Evolutionary conservation across 2,888 invertebrate genomes (phyloP).

Genomic region (Leucozona laternaria): DNA sequence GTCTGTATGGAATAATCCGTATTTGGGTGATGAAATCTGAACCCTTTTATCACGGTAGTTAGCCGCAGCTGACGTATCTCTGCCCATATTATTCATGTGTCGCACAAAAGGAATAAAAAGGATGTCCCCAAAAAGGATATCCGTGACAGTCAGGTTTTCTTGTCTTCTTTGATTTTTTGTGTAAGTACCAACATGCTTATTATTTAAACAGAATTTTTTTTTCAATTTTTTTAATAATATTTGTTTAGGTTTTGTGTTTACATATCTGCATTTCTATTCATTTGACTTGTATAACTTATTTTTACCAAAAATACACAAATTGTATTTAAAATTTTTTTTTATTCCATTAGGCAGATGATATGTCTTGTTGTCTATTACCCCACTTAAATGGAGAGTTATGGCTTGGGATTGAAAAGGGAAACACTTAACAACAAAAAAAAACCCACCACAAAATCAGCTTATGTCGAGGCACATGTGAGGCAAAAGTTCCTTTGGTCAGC

Average conservation of each 20-base stretch:
- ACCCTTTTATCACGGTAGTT: conserved; percentile 66
- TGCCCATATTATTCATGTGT: conserved; percentile 27
- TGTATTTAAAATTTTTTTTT: neutral
- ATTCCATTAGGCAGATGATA: conserved; percentile 20
- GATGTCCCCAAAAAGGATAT: conserved; percentile 61
- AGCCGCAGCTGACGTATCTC: conserved; percentile 64
- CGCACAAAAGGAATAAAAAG: conserved; percentile 41
- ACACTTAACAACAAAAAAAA: conserved; percentile 23
- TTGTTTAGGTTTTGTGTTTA: conserved; percentile 1
- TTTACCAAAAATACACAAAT: neutral
- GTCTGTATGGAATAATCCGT: conserved; percentile 47
- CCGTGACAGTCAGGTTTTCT: conserved; percentile 42
- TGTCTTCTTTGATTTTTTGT: neutral
- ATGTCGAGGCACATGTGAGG: conserved; percentile 12
- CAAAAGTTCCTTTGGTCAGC: conserved; percentile 32
- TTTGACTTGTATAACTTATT: neutral
- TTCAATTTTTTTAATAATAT: conserved; percentile 29
- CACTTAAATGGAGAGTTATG: conserved; percentile 16
- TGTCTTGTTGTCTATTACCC: conserved; percentile 16
- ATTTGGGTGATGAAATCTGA: conserved; percentile 73
- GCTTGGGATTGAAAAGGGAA: conserved; percentile 10
- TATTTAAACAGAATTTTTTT: conserved; percentile 30
- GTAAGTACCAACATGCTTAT: conserved; percentile 7
- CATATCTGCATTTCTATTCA: too few species aligned
- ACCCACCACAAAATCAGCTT: conserved; percentile 39